Conservation (phyloP, 1,140 invertebrate genomes). For the Anagrus nilaparvatae region DNA sequence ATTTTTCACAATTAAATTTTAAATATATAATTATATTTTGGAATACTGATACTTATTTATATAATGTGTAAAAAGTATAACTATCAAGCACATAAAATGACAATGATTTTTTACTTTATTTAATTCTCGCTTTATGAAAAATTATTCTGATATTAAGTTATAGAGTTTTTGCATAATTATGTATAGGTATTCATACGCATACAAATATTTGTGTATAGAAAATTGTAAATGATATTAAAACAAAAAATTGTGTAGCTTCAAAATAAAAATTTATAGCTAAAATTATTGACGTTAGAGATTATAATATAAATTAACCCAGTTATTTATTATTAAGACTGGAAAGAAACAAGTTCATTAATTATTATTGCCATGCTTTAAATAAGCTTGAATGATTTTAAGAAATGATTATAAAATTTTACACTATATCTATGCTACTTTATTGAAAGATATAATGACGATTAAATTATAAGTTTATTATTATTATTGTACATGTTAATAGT, state of each 20-base stretch:
- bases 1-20: conserved; percentile 21
- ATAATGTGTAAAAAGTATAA: conserved; percentile 21
- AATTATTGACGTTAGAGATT: too few species aligned
- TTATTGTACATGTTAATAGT: conserved; percentile 16
- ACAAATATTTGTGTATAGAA: background rate
- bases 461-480: background rate
- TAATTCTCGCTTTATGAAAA: conserved; percentile 19
- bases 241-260: conserved; percentile 14
- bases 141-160: conserved; percentile 27
- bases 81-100: conserved; percentile 27
- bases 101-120: conserved; percentile 40
- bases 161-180: conserved; percentile 20
- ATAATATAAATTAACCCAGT: conserved; percentile 21
- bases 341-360: conserved; percentile 13
- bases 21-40: too few species aligned
- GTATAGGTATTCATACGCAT: conserved; percentile 10
- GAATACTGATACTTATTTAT: conserved; percentile 9
- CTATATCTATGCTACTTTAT: background rate
- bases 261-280: conserved; percentile 19
- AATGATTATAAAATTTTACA: background rate
- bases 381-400: background rate
- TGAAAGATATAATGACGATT: background rate
- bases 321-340: conserved; percentile 22
- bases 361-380: background rate
- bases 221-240: conserved; percentile 6